Conservation (phyloP, 2,113 vertebrate genomes). For the Rhizomys pruinosus region DNA sequence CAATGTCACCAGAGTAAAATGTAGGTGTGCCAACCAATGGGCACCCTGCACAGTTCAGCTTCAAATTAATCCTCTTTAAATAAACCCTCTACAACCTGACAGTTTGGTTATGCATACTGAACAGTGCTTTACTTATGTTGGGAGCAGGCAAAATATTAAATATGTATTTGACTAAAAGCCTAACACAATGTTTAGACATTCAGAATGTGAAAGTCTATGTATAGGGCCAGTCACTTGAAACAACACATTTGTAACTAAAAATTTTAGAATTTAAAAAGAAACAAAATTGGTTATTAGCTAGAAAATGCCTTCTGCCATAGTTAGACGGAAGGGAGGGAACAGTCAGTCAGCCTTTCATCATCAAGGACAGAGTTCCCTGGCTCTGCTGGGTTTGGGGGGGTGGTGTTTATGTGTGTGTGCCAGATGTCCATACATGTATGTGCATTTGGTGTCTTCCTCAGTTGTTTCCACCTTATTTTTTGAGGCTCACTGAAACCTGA, state of each 20-base stretch:
- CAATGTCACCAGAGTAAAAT: conserved; percentile 63
- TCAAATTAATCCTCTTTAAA: conserved; percentile 53
- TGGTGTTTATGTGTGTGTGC: too few species aligned
- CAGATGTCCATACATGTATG: too few species aligned
- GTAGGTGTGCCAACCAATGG: conserved; percentile 31
- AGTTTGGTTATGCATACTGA: background rate
- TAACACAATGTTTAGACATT: background rate
- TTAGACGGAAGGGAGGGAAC: background rate
- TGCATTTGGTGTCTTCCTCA: background rate
- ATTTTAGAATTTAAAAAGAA: conserved; percentile 21
- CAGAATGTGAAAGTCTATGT: conserved; percentile 41
- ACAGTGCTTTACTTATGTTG: background rate
- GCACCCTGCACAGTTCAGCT: conserved; percentile 16
- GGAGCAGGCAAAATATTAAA: conserved; percentile 44
- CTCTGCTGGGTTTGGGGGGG: background rate
- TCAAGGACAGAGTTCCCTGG: background rate
- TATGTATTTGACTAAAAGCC: conserved; percentile 35
- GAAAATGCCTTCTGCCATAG: background rate
- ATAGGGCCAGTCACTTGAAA: conserved; percentile 6
- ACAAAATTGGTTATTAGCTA: conserved; percentile 31
- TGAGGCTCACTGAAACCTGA: background rate
- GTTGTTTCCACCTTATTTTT: background rate
- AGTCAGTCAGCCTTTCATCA: background rate
- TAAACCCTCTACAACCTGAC: conserved; percentile 26
- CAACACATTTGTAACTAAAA: conserved; percentile 53